Conservation (phyloP, 2,113 vertebrate species). For the Paedocypris sp. region DNA sequence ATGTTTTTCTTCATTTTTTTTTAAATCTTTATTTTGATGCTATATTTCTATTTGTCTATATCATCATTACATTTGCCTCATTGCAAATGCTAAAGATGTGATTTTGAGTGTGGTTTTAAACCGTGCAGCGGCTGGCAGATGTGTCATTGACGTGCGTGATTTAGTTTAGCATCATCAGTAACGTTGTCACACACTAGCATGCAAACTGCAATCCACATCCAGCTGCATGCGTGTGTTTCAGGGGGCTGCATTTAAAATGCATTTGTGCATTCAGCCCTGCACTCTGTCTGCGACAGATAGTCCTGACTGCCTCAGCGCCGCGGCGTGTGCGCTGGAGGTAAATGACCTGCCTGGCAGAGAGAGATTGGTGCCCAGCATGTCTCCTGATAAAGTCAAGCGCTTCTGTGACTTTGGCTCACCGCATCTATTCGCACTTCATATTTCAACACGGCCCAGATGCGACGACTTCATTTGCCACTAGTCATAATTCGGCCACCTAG, state of each 20-base stretch:
- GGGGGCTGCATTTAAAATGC: constrained; percentile 24
- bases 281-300: constrained; percentile 37
- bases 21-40: no score
- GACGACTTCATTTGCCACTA: constrained; percentile 44
- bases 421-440: constrained; percentile 38
- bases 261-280: constrained; percentile 30
- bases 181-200: neutral
- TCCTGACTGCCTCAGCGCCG: constrained; percentile 29
- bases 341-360: constrained; percentile 40
- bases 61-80: no score
- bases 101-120: no score
- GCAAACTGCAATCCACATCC: constrained; percentile 15
- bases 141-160: no score
- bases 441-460: constrained; percentile 32
- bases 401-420: constrained; percentile 24
- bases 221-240: constrained; percentile 16
- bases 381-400: constrained; percentile 39
- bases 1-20: no score
- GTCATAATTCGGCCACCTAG: constrained; percentile 40
- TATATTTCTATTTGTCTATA: no score
- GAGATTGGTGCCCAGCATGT: constrained; percentile 42
- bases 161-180: neutral
- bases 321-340: constrained; percentile 36
- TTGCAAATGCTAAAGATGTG: no score
- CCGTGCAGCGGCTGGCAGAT: no score